phyloP scores from a whole-genome alignment of 2,888 invertebrate species.

The Mantis religiosa region DNA sequence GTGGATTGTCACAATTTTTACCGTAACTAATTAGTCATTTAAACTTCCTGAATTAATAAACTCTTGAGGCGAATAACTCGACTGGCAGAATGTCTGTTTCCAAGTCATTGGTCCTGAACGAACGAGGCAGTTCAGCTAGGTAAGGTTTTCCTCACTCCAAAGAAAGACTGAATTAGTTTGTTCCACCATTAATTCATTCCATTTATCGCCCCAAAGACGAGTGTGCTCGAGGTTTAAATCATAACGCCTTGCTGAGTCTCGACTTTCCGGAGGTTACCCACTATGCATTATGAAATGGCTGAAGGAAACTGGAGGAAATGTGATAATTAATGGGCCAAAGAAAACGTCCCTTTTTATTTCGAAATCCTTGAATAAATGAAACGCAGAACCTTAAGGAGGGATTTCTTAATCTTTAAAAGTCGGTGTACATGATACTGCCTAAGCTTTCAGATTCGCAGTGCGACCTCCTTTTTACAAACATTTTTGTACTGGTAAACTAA shows the following conservation, averaged over 20 bases:
- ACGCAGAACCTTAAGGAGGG: no score
- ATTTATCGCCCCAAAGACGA: neutral
- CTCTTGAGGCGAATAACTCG: no score
- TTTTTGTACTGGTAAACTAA: no score
- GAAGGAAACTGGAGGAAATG: neutral
- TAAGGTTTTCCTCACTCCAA: neutral
- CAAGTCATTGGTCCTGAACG: neutral
- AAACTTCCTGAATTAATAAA: no score
- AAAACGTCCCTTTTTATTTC: neutral
- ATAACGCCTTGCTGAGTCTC: neutral
- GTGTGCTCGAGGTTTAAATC: neutral
- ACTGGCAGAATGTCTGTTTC: neutral
- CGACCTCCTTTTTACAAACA: no score
- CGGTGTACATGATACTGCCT: neutral
- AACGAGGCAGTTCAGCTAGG: neutral
- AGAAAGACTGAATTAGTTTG: neutral
- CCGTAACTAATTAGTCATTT: no score
- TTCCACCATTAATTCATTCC: neutral
- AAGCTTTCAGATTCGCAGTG: no score
- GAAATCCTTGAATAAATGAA: neutral
- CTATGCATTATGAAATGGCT: neutral
- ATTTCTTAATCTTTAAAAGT: neutral
- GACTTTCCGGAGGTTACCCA: neutral
- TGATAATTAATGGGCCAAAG: neutral
- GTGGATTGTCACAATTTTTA: no score